Conservation (phyloP, 2,113 vertebrate species). For the Meriones unguiculatus region DNA sequence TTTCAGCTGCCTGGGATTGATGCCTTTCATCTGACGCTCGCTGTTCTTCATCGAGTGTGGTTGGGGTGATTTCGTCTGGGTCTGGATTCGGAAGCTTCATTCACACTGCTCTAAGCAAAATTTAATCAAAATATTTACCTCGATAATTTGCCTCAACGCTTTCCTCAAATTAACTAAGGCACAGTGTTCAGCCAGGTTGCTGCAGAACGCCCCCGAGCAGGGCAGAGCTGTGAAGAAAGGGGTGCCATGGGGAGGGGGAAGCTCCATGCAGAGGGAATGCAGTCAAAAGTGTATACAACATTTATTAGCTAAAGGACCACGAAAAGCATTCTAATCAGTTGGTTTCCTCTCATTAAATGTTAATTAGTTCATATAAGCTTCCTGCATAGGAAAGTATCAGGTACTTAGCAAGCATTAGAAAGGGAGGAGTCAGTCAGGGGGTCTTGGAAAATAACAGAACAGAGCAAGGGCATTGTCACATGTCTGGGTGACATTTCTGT, state of each 20-base stretch:
- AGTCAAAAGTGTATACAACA: slow-evolving; percentile 87
- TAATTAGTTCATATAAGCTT: slow-evolving; percentile 93
- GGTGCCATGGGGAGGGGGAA: neutral
- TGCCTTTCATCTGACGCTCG: slow-evolving; percentile 58
- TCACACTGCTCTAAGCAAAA: slow-evolving; percentile 71
- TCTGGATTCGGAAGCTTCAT: slow-evolving; percentile 73
- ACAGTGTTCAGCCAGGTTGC: slow-evolving; percentile 72
- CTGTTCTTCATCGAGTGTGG: slow-evolving; percentile 62
- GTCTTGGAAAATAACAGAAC: slow-evolving; percentile 77
- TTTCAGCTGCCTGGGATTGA: slow-evolving; percentile 73
- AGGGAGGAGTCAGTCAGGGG: slow-evolving; percentile 85
- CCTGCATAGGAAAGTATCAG: slow-evolving; percentile 90
- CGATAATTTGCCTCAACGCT: slow-evolving; percentile 75
- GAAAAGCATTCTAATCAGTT: slow-evolving; percentile 93
- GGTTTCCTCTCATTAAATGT: slow-evolving; percentile 94
- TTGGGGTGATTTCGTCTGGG: slow-evolving; percentile 52
- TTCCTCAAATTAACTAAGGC: slow-evolving; percentile 78
- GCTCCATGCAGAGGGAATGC: slow-evolving; percentile 67
- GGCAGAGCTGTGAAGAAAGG: slow-evolving; percentile 36
- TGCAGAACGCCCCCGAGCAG: slow-evolving; percentile 52
- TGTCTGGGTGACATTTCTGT: slow-evolving; percentile 71
- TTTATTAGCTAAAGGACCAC: slow-evolving; percentile 91
- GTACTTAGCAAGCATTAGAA: slow-evolving; percentile 92
- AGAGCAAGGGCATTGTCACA: slow-evolving; percentile 33
- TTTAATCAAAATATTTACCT: slow-evolving; percentile 76